Conservation (phyloP, 2,888 invertebrate species). For the Matsumyia berberina region DNA sequence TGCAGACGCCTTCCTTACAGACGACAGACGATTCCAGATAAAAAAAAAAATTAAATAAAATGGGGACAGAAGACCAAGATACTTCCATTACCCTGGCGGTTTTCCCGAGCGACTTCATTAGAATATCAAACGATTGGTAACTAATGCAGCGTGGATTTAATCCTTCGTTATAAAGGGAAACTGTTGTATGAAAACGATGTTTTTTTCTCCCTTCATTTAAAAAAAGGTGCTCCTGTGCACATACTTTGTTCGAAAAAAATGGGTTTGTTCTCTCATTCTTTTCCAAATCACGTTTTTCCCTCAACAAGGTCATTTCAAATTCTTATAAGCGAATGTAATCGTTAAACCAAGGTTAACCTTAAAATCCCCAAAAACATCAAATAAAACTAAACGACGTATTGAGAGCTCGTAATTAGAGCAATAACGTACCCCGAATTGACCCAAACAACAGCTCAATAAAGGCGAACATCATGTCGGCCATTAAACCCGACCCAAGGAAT, state of each 20-base stretch:
- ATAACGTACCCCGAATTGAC: constrained; percentile 68
- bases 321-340: neutral
- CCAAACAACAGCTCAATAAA: constrained; percentile 68
- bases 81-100: constrained; percentile 62
- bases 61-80: constrained; percentile 50
- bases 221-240: neutral
- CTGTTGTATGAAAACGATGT: neutral
- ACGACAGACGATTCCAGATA: constrained; percentile 57
- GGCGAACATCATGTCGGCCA: constrained; percentile 67
- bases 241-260: too few species aligned
- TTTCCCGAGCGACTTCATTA: constrained; percentile 65
- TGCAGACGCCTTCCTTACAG: constrained; percentile 74
- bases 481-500: constrained; percentile 69
- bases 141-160: constrained; percentile 42
- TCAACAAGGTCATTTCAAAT: neutral
- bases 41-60: constrained; percentile 3
- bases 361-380: constrained; percentile 45
- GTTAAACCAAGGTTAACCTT: constrained; percentile 38
- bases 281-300: too few species aligned
- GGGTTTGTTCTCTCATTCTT: too few species aligned
- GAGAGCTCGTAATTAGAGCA: constrained; percentile 68
- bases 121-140: constrained; percentile 72
- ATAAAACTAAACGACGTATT: constrained; percentile 73
- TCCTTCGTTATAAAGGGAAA: constrained; percentile 1
- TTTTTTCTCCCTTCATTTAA: neutral